Conservation (phyloP, 2,888 invertebrate species). For the Theretra japonica region DNA sequence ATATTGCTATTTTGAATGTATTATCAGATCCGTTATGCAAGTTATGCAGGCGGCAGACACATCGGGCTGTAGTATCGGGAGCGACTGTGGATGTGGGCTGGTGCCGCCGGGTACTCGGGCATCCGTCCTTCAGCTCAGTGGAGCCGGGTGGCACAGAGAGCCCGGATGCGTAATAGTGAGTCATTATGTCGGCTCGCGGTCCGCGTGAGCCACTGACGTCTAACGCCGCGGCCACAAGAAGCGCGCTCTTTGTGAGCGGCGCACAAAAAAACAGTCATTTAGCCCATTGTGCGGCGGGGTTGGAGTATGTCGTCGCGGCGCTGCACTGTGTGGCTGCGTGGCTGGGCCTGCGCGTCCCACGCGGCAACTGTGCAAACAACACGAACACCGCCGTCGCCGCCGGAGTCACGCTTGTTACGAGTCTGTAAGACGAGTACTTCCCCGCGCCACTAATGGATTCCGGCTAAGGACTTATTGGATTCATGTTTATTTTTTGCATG, state of each 20-base stretch:
- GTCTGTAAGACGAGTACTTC: neutral
- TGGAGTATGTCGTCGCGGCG: neutral
- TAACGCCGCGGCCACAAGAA: no score
- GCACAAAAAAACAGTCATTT: neutral
- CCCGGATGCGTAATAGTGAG: no score
- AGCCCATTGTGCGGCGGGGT: neutral
- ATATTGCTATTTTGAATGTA: no score
- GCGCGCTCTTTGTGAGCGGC: neutral
- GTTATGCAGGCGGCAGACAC: no score
- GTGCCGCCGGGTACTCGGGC: no score
- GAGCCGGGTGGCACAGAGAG: no score
- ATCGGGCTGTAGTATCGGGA: no score
- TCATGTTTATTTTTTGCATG: neutral
- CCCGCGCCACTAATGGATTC: neutral
- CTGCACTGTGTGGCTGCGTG: neutral
- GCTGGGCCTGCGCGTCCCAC: neutral
- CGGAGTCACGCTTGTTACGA: constrained; percentile 1
- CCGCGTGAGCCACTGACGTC: no score
- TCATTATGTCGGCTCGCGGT: no score
- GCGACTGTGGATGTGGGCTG: no score
- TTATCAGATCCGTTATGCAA: no score
- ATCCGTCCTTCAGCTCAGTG: no score
- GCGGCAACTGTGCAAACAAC: neutral
- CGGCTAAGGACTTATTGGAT: neutral
- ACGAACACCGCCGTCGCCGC: neutral